A percentile compares a stretch with the other conserved stretches of the same genome.
Conservation (phyloP, 2,888 invertebrate genomes). For the Caenorhabditis imperialis region DNA sequence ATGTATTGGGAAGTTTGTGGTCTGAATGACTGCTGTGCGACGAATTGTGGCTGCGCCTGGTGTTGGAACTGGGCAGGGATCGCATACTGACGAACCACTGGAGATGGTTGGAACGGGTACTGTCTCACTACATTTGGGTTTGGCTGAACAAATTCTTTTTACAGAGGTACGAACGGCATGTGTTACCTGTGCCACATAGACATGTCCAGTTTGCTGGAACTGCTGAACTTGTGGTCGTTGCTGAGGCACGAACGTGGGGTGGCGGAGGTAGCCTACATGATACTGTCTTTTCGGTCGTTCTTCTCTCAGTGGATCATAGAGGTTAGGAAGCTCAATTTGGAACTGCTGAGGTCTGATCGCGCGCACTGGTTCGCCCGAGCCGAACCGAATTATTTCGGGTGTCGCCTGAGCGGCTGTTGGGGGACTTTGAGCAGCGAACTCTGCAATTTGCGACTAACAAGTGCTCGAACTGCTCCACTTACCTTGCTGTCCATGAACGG, state of each 20-base stretch:
- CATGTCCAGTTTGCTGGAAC: slow-evolving; percentile 31
- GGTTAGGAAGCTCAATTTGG: slow-evolving; percentile 48
- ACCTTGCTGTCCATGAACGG: slow-evolving; percentile 31
- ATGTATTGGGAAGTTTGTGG: slow-evolving; percentile 22
- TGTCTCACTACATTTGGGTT: slow-evolving; percentile 25
- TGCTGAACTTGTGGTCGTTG: slow-evolving; percentile 25
- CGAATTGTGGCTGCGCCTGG: slow-evolving; percentile 18
- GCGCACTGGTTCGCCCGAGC: slow-evolving; percentile 47
- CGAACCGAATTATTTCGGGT: slow-evolving; percentile 30
- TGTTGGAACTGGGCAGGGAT: slow-evolving; percentile 22
- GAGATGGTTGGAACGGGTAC: slow-evolving; percentile 40
- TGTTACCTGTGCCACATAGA: slow-evolving; percentile 33
- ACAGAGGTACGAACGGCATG: background rate
- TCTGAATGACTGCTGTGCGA: slow-evolving; percentile 1
- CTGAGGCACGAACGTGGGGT: slow-evolving; percentile 33
- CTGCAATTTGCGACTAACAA: slow-evolving; percentile 13
- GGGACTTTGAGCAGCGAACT: slow-evolving; percentile 22
- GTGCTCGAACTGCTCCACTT: background rate
- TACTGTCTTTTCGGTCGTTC: slow-evolving; percentile 42
- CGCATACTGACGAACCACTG: slow-evolving; percentile 30
- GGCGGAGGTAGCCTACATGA: slow-evolving; percentile 33
- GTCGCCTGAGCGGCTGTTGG: slow-evolving; percentile 9
- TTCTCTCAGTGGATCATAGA: slow-evolving; percentile 43
- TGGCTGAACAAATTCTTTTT: slow-evolving; percentile 13
- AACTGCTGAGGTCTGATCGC: slow-evolving; percentile 44